Conservation (phyloP, 2,113 vertebrate genomes). For the Otocyon megalotis region DNA sequence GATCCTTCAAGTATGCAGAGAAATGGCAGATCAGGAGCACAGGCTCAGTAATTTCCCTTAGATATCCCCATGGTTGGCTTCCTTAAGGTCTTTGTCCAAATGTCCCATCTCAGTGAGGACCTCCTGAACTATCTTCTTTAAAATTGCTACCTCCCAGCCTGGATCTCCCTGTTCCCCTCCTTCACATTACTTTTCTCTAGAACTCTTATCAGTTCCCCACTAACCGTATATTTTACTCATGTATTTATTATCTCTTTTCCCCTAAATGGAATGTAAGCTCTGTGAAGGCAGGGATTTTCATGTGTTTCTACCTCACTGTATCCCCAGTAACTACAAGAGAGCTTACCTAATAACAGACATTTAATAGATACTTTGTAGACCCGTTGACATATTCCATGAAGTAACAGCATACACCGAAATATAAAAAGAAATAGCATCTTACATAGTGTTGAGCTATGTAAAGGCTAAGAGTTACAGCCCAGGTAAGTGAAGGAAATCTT, state of each 20-base stretch:
- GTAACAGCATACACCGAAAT: not conserved
- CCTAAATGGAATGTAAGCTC: not conserved
- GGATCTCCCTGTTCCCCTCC: not conserved
- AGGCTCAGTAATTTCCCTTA: not conserved
- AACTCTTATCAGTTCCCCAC: not conserved
- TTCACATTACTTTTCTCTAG: not conserved
- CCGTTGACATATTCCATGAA: not conserved
- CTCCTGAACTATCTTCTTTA: not conserved
- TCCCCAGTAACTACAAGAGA: not conserved
- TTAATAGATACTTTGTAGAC: not conserved
- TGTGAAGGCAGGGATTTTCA: not conserved
- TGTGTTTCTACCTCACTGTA: not conserved
- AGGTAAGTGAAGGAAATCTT: not conserved
- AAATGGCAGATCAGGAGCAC: not conserved
- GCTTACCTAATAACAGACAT: not conserved
- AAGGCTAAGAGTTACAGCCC: not conserved
- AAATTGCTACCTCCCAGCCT: not conserved
- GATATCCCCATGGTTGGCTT: not conserved
- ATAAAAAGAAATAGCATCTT: not conserved
- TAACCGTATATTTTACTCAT: not conserved
- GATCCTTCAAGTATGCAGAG: not conserved
- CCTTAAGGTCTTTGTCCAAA: not conserved
- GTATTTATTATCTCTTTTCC: not conserved
- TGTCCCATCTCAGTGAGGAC: not conserved
- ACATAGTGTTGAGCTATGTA: not conserved